Conservation (phyloP, 2,113 vertebrate species). For the Alectura lathami region DNA sequence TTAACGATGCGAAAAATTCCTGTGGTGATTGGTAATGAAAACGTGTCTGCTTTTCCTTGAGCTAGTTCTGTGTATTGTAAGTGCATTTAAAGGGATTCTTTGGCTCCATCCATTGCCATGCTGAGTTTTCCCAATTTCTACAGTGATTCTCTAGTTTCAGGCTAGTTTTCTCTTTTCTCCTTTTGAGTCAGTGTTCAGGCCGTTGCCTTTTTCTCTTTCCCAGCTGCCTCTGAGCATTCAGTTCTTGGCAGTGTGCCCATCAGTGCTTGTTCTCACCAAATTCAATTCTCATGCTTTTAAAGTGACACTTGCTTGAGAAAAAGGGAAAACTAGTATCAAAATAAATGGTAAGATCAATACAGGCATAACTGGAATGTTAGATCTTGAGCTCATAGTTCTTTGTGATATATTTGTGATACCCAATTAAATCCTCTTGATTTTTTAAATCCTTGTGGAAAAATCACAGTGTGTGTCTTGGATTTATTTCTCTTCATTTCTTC, state of each 20-base stretch:
- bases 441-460: not conserved
- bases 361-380: not conserved
- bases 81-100: not conserved
- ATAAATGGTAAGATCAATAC: not conserved
- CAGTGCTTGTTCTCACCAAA: constrained; percentile 23
- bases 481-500: not conserved
- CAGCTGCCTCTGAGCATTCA: constrained; percentile 8
- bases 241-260: not conserved
- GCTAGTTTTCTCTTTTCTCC: not conserved
- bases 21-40: not conserved
- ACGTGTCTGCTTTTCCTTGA: not conserved
- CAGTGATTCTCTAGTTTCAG: not conserved
- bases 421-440: not conserved
- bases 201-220: not conserved
- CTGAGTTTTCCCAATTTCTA: not conserved
- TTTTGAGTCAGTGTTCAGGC: not conserved
- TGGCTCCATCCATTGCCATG: not conserved
- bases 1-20: not conserved
- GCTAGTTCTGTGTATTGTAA: not conserved
- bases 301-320: constrained; percentile 1
- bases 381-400: not conserved
- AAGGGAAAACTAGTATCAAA: constrained; percentile 2
- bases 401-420: not conserved
- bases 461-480: not conserved
- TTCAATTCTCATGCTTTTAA: not conserved